Evolutionary conservation across 2,113 vertebrate species (phyloP).

Genomic region (Capra hircus): DNA sequence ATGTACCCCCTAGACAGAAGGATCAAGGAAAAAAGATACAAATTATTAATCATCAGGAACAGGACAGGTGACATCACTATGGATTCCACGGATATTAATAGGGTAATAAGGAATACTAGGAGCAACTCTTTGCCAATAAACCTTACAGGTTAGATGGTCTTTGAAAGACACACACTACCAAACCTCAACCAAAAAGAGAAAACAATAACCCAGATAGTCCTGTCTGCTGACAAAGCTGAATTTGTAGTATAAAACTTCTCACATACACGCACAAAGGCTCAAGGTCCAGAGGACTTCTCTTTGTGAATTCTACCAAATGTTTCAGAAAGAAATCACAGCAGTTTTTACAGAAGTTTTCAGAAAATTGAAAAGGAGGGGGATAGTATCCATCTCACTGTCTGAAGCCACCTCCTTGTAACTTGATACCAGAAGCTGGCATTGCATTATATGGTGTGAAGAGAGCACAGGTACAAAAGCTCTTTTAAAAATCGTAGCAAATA

Average conservation of each 20-base stretch:
- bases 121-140: neutral
- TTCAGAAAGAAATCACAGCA: neutral
- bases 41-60: neutral
- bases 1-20: neutral
- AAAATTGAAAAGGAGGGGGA: neutral
- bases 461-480: neutral
- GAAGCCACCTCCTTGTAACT: neutral
- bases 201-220: neutral
- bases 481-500: neutral
- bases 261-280: neutral
- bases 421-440: neutral
- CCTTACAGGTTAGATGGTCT: neutral
- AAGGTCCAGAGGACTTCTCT: neutral
- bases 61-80: neutral
- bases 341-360: neutral
- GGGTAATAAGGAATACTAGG: neutral
- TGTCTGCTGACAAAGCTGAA: neutral
- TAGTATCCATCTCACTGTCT: neutral
- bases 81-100: neutral
- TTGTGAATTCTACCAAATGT: neutral
- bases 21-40: neutral
- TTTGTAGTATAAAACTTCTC: neutral
- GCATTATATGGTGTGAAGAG: accelerated
- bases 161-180: neutral
- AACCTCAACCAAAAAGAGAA: neutral